A percentile compares a stretch with the other conserved stretches of the same genome.
Evolutionary conservation across 2,888 invertebrate genomes (phyloP).

Genomic region (Hypercompe scribonia): DNA sequence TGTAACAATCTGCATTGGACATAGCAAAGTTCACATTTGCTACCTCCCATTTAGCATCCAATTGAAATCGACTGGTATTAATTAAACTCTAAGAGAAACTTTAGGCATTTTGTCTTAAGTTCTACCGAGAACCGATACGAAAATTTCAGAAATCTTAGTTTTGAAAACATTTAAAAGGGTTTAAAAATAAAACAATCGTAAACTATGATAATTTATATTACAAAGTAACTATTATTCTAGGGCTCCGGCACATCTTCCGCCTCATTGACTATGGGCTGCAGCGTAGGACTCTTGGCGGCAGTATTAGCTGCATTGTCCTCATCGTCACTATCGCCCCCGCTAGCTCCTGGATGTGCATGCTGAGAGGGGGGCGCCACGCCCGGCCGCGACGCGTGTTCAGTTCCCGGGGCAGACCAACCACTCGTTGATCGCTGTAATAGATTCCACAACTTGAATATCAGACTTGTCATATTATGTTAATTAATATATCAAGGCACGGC

Average conservation of each 20-base stretch:
- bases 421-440: conserved; percentile 41
- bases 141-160: not conserved
- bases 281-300: conserved; percentile 31
- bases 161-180: no score
- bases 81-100: no score
- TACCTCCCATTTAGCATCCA: no score
- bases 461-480: not conserved
- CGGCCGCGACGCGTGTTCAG: conserved; percentile 49
- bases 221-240: conserved; percentile 22
- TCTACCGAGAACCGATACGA: not conserved
- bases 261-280: conserved; percentile 86
- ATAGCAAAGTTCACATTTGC: no score
- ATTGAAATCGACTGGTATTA: no score
- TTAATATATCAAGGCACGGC: not conserved
- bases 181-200: not conserved
- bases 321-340: conserved; percentile 82
- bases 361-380: conserved; percentile 43
- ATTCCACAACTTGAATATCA: not conserved
- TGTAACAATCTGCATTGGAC: no score
- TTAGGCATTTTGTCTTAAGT: not conserved
- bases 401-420: conserved; percentile 88
- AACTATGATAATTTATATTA: not conserved
- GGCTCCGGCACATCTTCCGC: conserved; percentile 63
- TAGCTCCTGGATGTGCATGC: conserved; percentile 86
- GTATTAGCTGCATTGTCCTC: conserved; percentile 87